Percentiles rank a stretch among this genome's conserved stretches.
Evolutionary conservation across 2,797 vertebrate species (phyloP).

Genomic region (Rousettus madagascariensis): DNA sequence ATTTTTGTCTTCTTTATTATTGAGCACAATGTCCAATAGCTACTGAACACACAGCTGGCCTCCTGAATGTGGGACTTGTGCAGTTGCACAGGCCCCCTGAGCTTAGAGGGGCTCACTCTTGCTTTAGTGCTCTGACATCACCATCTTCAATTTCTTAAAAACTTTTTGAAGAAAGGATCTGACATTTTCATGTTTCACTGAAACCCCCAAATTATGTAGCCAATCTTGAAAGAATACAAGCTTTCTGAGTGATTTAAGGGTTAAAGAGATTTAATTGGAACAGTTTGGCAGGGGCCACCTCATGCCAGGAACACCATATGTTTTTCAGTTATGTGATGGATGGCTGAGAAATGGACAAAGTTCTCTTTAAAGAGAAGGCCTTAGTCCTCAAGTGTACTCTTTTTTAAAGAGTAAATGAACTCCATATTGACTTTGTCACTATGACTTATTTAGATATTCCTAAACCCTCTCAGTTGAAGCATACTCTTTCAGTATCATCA

Average conservation of each 20-base stretch:
- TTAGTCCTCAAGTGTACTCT: background rate
- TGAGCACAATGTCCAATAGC: background rate
- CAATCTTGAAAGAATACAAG: background rate
- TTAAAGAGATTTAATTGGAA: background rate
- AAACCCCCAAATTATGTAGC: background rate
- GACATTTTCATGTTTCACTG: background rate
- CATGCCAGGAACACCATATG: background rate
- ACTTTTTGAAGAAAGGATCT: background rate
- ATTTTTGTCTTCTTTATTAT: background rate
- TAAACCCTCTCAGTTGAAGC: background rate
- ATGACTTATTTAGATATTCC: background rate
- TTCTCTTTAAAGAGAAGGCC: background rate
- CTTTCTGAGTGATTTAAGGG: background rate
- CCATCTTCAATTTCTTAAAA: background rate
- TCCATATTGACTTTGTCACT: background rate
- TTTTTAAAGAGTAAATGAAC: background rate
- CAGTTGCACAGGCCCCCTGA: too few species aligned
- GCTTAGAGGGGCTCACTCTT: background rate
- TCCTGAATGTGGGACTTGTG: background rate
- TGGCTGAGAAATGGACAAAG: background rate
- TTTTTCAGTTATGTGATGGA: background rate
- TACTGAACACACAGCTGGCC: background rate
- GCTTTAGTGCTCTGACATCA: background rate
- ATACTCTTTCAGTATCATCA: background rate
- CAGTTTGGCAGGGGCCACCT: background rate